Base-by-base conservation (phyloP, 2,888 invertebrate species). In the Mamestra brassicae region DNA sequence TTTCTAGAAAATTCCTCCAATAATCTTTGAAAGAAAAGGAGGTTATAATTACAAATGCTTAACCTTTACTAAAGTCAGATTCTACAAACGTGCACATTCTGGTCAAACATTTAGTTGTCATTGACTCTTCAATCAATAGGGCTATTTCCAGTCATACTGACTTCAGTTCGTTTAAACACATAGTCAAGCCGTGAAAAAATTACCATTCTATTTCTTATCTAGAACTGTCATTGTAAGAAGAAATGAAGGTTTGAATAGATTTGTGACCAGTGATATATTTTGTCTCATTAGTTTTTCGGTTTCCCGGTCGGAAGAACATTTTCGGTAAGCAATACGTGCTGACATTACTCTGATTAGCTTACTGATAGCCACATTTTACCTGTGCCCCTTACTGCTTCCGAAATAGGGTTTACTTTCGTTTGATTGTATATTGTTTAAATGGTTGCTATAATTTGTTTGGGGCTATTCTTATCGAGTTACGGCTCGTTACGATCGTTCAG, bases 391-490 rank as follows among this genome's bases (percentile, higher is more conserved):
- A 73, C 65, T 45, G n/a, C 47, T 63, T 66, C 62, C 62, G 11
- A 50, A 64, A 71, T 77, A 83, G 75, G 71, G 80, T 78, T 76
- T 45, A 69, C 15, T 55, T 73, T 78, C 13, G 74, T 74, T 47
- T 60, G 54, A 67, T 70, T 55, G 8, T 52, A 52, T 36, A 10
- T 26, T 62, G 74, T 78, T 79, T 70, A 66, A 80, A 68, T 70
- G 65, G 74, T 74, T 66, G 80, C 85, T 81, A 75, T 87, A 78
- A 80, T 85, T 86, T 82, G 72, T 84, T 77, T 74, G 73, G 84
- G 78, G 71, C 73, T 82, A 88, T 89, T 87, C 85, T 90, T 89
- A 89, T 91, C 88, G 81, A 88, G 89, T 89, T 89, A 87, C 84
- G 68, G 73, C 80, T 88, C 78, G 83, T 89, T 89, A 89, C 80